Evolutionary conservation across 2,888 invertebrate species (phyloP).

Genomic region (Lordiphosa fenestrarum): DNA sequence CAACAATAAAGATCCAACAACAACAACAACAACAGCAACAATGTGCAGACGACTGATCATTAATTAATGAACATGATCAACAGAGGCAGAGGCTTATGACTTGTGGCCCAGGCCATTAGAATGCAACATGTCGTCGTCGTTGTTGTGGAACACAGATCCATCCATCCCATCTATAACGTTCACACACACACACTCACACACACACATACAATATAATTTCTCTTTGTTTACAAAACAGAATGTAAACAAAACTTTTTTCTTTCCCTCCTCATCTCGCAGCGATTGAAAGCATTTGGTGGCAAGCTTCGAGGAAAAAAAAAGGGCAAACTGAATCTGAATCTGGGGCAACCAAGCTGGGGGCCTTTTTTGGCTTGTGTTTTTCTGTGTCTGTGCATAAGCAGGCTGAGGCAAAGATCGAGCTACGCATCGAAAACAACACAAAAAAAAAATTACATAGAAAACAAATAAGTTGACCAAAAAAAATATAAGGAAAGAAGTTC

Average conservation of each 20-base stretch:
- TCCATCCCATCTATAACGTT: conserved; percentile 48
- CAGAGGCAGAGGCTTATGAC: conserved; percentile 32
- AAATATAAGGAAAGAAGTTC: conserved; percentile 17
- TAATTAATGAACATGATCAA: conserved; percentile 75
- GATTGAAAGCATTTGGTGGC: conserved; percentile 59
- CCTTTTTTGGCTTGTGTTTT: conserved; percentile 45
- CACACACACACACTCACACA: conserved; percentile 19
- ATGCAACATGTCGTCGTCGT: conserved; percentile 72
- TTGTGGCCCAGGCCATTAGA: conserved; percentile 63
- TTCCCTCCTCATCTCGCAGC: conserved; percentile 35
- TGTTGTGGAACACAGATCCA: conserved; percentile 49
- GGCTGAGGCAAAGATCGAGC: conserved; percentile 44
- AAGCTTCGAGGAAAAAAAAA: conserved; percentile 46
- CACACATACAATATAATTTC: conserved; percentile 33
- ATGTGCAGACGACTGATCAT: conserved; percentile 59
- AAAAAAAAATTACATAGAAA: conserved; percentile 47
- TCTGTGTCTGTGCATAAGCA: conserved; percentile 56
- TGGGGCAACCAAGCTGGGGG: conserved; percentile 75
- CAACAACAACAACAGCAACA: conserved; percentile 28
- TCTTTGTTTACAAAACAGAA: conserved; percentile 73
- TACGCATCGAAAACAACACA: conserved; percentile 55
- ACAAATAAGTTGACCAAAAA: conserved; percentile 46
- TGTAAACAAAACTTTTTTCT: conserved; percentile 68
- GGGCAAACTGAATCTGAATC: conserved; percentile 49
- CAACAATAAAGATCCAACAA: conserved; percentile 61